Evolutionary conservation across 2,113 vertebrate genomes (phyloP), one percentile per base, ranked within the genome.

Genomic region (Hystrix brachyura): DNA sequence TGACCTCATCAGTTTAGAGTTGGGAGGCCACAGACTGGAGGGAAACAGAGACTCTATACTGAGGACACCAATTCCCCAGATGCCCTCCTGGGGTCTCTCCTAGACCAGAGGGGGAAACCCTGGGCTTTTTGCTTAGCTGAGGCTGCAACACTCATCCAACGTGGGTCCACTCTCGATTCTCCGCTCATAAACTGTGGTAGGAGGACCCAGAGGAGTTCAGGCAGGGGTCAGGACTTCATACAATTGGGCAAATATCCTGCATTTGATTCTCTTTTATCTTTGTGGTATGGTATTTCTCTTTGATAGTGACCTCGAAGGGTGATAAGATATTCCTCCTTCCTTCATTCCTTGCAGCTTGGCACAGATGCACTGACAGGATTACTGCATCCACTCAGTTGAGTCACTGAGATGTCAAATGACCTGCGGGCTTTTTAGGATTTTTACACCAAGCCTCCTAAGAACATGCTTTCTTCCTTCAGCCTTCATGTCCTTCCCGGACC

Each of bases 291-390:
- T 29, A 59, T 93, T 96, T 93, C 82, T 76, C 96, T 96, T 89
- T 92, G 96, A 89, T 84, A 86, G 34, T 64, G 83, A 74, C 83
- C 69, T 57, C 78, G 18, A 27, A 57, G 51, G 74, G 10, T 21
- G 86, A 83, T 95, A 95, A 96, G 79, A 82, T 51, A 88, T 69
- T 86, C 89, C 88, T 86, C 82, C 82, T 86, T 55, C 53, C 19
- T 18, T 69, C 76, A 48, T 64, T 88, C 64, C 62, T 78, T 25
- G 1, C 34, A 82, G 65, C 53, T 85, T 67, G 80, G 51, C 10
- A 48, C 80, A 94, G 89, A 94, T 88, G 46, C n/a, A 55, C 38
- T 34, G 94, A 89, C 11, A 91, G 53, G 74, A 85, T 85, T 23
- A n/a, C 25, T 1, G 4, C 25, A 60, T 46, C 79, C 67, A 51